Evolutionary conservation across 2,113 vertebrate genomes (phyloP), one percentile per base, ranked within the genome.

Genomic region (Alosa alosa): DNA sequence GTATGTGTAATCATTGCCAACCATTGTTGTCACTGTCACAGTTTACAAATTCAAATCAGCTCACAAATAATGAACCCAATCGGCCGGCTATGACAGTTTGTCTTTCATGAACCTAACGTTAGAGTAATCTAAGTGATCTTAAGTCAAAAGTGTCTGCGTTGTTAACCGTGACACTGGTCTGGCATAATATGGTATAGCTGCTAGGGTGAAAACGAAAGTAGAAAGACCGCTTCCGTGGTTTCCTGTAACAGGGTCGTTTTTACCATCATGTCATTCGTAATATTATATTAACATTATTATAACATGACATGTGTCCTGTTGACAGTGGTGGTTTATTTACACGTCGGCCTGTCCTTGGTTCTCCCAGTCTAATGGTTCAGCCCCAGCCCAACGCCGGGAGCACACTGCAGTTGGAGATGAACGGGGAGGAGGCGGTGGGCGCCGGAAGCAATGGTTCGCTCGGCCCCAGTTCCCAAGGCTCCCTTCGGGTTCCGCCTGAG

Each of bases 381-480:
- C 96, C 96, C 6, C 95, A 95, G 44, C 94, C 93, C 0, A 93
- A 95, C 84, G 91, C 89, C 13, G 90, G 85, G 22, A 88, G 93
- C n/a, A 90, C 94, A 1, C 92, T 94, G 90, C 94, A 95, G 88
- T 95, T 93, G 92, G 92, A 94, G 41, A 94, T 95, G 93, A 92
- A 93, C 2, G 95, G 91, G 46, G 95, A 95, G 57, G 95, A 96
- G 13, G 91, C 92, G 15, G 91, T 90, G 6, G 94, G 93, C 83
- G 87, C 92, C 1, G 86, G 72, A 46, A 86, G 89, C 39, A 90
- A 92, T 7, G 88, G 88, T 3, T 93, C 91, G 18, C 84, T 93
- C 72, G 90, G 89, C 10, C 57, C 90, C 81, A 86, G 82, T 64
- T 86, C 91, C 78, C 52, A 89, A 81, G 68, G 87, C 52, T 92